Conservation (phyloP, 2,797 vertebrate species). For the Chanos chanos region DNA sequence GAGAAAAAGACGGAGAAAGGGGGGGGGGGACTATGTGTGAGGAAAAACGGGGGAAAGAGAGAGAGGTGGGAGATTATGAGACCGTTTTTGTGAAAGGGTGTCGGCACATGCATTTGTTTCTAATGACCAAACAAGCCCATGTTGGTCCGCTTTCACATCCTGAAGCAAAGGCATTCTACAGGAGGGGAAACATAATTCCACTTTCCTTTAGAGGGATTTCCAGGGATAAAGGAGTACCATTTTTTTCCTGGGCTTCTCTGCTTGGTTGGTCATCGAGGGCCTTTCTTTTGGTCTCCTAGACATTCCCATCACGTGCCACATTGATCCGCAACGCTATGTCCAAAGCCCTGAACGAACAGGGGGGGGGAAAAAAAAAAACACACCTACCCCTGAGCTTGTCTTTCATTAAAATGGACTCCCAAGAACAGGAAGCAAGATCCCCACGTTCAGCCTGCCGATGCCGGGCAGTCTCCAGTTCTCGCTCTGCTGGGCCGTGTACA, state of each 20-base stretch:
- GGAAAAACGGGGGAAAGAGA: not conserved
- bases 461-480: not conserved
- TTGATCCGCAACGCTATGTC: not conserved
- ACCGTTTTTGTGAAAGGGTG: constrained; percentile 4
- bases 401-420: not conserved
- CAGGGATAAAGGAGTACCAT: not conserved
- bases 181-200: not conserved
- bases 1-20: not conserved
- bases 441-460: not conserved
- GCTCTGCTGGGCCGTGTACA: not conserved
- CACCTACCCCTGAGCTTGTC: constrained; percentile 1
- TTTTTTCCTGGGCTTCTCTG: not conserved
- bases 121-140: too few relatives aligned
- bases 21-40: not conserved
- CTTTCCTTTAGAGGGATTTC: not conserved
- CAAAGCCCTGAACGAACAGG: not conserved
- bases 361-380: not conserved
- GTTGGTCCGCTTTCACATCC: constrained; percentile 12
- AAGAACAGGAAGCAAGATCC: too few relatives aligned
- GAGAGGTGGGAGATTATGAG: not conserved
- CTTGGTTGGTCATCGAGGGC: not conserved
- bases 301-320: constrained; percentile 2
- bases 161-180: not conserved
- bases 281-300: not conserved
- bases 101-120: too few relatives aligned